phyloP scores from a whole-genome alignment of 1,140 invertebrate species.

The Brachionus paranguensis region DNA sequence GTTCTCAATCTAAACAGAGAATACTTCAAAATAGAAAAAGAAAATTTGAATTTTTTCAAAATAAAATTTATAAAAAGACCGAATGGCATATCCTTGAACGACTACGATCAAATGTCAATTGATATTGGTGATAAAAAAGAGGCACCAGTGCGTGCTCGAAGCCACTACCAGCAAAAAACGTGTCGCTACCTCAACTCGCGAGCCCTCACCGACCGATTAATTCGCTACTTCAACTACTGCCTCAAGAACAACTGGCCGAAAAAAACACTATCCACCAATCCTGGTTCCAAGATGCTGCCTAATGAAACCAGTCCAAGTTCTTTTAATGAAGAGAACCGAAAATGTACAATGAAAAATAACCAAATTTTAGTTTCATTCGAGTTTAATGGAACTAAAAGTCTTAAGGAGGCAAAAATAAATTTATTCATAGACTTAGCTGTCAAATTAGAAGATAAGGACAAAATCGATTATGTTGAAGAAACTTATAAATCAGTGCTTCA shows the following conservation, averaged over 20 bases:
- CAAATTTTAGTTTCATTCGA: constrained; percentile 8
- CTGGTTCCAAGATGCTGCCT: neutral
- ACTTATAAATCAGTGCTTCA: neutral
- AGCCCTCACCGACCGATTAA: neutral
- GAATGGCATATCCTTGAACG: neutral
- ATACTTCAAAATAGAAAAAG: constrained; percentile 1
- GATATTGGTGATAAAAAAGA: neutral
- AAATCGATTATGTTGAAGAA: neutral
- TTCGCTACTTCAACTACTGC: constrained; percentile 2
- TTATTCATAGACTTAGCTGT: neutral
- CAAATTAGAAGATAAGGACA: neutral
- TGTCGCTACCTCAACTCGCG: neutral
- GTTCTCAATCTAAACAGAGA: neutral
- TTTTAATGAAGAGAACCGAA: neutral
- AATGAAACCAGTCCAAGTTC: neutral
- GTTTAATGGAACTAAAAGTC: neutral
- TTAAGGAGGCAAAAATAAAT: neutral
- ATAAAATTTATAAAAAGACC: neutral
- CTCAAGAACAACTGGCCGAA: neutral
- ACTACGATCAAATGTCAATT: neutral
- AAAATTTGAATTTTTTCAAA: constrained; percentile 24
- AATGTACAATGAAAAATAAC: constrained; percentile 13
- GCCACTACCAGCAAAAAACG: neutral
- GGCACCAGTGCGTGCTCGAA: neutral
- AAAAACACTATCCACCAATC: neutral